A percentile compares a stretch with the other conserved stretches of the same genome.
Conservation (phyloP, 2,113 vertebrate genomes). For the Hippocampus mohnikei region DNA sequence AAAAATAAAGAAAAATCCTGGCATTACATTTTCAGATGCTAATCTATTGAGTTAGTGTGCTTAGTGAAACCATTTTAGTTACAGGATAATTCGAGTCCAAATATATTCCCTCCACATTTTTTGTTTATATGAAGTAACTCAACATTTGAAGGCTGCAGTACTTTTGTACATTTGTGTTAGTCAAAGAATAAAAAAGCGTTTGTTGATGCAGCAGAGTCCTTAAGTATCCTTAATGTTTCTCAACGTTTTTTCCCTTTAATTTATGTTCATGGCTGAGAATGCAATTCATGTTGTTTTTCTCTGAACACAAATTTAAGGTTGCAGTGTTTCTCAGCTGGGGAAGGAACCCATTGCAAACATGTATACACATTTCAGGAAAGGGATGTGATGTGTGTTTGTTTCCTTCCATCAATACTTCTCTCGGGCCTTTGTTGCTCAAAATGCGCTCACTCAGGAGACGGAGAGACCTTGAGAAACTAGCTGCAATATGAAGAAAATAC, state of each 20-base stretch:
- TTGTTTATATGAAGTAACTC: not conserved
- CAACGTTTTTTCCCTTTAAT: not conserved
- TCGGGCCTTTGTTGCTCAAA: conserved; percentile 12
- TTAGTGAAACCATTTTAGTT: no score
- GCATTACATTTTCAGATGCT: not conserved
- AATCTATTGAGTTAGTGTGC: no score
- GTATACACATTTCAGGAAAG: conserved; percentile 50
- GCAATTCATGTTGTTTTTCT: not conserved
- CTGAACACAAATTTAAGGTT: conserved; percentile 11
- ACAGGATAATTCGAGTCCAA: no score
- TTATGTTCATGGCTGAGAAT: not conserved
- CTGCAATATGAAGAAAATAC: conserved; percentile 7
- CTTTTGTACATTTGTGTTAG: not conserved
- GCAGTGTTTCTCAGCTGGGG: conserved; percentile 11
- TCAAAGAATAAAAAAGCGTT: not conserved
- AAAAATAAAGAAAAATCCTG: not conserved
- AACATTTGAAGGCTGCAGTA: not conserved
- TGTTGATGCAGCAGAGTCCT: not conserved
- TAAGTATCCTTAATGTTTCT: not conserved
- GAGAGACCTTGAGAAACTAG: conserved; percentile 9
- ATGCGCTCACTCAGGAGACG: conserved; percentile 5
- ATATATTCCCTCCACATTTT: not conserved
- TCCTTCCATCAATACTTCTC: conserved; percentile 37
- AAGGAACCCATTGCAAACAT: conserved; percentile 16
- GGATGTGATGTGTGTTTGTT: conserved; percentile 56